Evolutionary conservation across 2,888 invertebrate genomes (phyloP), one percentile per base, ranked within the genome.

Genomic region (Leptothorax acervorum): DNA sequence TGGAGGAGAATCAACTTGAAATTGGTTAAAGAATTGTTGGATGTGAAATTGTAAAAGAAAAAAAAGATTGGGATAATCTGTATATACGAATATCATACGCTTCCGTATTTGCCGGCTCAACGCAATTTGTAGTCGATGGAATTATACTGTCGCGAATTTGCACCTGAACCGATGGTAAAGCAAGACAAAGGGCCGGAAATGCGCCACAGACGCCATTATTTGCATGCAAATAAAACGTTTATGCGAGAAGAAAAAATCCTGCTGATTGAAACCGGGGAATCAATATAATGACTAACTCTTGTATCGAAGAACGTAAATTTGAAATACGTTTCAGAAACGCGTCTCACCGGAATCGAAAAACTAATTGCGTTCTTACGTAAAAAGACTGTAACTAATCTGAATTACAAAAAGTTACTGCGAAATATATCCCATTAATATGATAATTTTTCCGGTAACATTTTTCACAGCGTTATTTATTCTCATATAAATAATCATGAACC

Each of bases 141-240:
- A 86, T 84, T 79, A 82, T 85, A 85, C 76, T 82, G 73, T 71
- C 74, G 70, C 74, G 85, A 88, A 88, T 88, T 88, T 88, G 87
- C 88, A 88, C 82, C 82, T 86, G 88, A 88, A 88, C 86, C 81
- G 84, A 87, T 74, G 55, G 81, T 81, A 84, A 82, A 86, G 84
- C 81, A 87, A 88, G 88, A 83, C 85, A 82, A 83, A 76, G 73
- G 71, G 53, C 15, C 28, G 23, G 53, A 35, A 42, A 57, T 51
- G 35, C 62, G 65, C 51, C 68, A 71, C 51, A 42, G 42, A 55
- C 74, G 76, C 79, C 53, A 82, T 73, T 70, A 85, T 82, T 85
- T 70, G 70, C 81, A 70, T 71, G 60, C 60, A 81, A 81, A 81
- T 81, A 81, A 83, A 81, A 70, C 81, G 42, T 42, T 83, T 78